Conservation (phyloP, 2,888 invertebrate genomes). For the Chloroclysta siterata region DNA sequence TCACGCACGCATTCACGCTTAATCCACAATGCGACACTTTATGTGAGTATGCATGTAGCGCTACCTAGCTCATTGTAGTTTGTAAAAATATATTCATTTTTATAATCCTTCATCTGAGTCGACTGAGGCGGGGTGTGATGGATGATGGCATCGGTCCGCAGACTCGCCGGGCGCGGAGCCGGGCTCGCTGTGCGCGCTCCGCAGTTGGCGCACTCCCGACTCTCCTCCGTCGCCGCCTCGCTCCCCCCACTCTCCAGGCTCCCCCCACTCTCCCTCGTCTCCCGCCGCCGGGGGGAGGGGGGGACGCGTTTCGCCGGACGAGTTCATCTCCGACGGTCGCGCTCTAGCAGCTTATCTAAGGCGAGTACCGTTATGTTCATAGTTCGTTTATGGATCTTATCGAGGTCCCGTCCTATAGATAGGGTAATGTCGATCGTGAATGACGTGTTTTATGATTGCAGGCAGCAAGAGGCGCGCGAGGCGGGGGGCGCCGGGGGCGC, state of each 20-base stretch:
- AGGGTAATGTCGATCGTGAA: no score
- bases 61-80: no score
- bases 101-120: no score
- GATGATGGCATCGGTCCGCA: no score
- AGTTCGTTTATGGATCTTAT: no score
- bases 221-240: slow-evolving; percentile 42
- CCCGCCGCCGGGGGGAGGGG: slow-evolving; percentile 32
- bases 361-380: slow-evolving; percentile 7
- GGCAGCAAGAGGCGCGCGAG: slow-evolving; percentile 22
- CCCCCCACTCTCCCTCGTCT: slow-evolving; percentile 35
- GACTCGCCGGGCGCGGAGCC: no score
- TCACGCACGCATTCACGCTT: no score
- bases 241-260: slow-evolving; percentile 44
- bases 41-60: no score
- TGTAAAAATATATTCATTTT: no score
- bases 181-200: slow-evolving; percentile 36
- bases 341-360: slow-evolving; percentile 44
- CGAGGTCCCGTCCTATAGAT: no score
- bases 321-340: slow-evolving; percentile 57
- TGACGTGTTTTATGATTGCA: neutral
- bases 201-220: slow-evolving; percentile 37
- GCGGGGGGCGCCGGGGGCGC: slow-evolving; percentile 53
- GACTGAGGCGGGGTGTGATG: no score
- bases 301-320: slow-evolving; percentile 45
- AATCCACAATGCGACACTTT: no score